Evolutionary conservation across 2,888 invertebrate species (phyloP).

Genomic region (Chalcis sispes): DNA sequence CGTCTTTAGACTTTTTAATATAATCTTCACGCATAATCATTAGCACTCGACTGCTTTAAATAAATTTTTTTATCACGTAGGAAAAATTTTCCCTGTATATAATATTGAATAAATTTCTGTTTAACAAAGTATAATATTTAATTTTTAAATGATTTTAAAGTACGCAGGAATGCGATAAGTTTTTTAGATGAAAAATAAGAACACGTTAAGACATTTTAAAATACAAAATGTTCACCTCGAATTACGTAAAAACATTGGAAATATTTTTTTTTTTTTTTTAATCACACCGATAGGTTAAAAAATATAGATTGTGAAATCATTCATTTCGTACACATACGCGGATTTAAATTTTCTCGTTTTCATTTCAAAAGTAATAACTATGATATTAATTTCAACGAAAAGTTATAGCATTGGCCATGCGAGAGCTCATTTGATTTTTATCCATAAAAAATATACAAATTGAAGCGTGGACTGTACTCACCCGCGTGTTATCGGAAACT

Average conservation of each 20-base stretch:
- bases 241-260: background rate
- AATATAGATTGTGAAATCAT: background rate
- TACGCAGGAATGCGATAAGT: no score
- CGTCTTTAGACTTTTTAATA: conserved; percentile 47
- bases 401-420: background rate
- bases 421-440: background rate
- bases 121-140: background rate
- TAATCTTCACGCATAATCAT: conserved; percentile 30
- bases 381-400: conserved; percentile 8
- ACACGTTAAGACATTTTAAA: no score
- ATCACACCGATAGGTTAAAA: background rate
- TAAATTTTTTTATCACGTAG: conserved; percentile 18
- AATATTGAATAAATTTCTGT: no score
- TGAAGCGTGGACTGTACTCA: conserved; percentile 7
- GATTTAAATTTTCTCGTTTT: conserved; percentile 23
- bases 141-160: no score
- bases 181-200: no score
- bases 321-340: conserved; percentile 24
- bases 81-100: background rate
- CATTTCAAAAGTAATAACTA: conserved; percentile 31
- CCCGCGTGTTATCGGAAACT: no score
- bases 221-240: no score
- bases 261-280: background rate
- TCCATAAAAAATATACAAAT: conserved; percentile 28
- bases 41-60: conserved; percentile 32